Percentiles rank a stretch among this genome's conserved stretches.
Conservation (phyloP, 2,888 invertebrate genomes). For the Oxycera nigricornis region DNA sequence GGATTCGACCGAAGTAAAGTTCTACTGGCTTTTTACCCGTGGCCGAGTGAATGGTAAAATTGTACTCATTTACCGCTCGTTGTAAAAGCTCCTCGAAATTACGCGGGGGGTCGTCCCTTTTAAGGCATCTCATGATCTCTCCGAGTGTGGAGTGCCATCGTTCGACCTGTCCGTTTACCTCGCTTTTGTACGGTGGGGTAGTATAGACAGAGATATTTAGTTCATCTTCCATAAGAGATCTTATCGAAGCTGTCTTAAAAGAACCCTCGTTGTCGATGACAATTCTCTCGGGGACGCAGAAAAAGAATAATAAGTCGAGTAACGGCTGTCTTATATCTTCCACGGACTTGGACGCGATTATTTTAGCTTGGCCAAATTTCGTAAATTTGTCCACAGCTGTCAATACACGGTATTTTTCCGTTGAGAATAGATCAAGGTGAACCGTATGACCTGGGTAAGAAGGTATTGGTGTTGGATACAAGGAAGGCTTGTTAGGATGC, state of each 20-base stretch:
- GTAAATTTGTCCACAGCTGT: conserved; percentile 39
- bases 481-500: neutral
- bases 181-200: conserved; percentile 36
- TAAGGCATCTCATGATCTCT: conserved; percentile 35
- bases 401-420: neutral
- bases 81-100: conserved; percentile 19
- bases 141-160: conserved; percentile 40
- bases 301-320: too few species aligned
- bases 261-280: conserved; percentile 42
- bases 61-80: conserved; percentile 22
- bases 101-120: neutral
- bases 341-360: conserved; percentile 24
- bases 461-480: conserved; percentile 15
- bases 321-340: too few species aligned
- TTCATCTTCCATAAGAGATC: conserved; percentile 33
- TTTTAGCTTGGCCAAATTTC: conserved; percentile 19
- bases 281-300: conserved; percentile 17
- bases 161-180: conserved; percentile 37
- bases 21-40: conserved; percentile 33
- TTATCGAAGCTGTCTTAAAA: conserved; percentile 27
- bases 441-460: conserved; percentile 11
- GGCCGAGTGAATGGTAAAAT: conserved; percentile 12
- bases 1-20: conserved; percentile 19
- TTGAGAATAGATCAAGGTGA: neutral
- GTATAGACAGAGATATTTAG: conserved; percentile 33